These are phyloP conservation scores for Diadema setosum DNA, from an alignment of 35 echinoderm and acorn worm genomes.

Conservation along the genomic window DNA sequence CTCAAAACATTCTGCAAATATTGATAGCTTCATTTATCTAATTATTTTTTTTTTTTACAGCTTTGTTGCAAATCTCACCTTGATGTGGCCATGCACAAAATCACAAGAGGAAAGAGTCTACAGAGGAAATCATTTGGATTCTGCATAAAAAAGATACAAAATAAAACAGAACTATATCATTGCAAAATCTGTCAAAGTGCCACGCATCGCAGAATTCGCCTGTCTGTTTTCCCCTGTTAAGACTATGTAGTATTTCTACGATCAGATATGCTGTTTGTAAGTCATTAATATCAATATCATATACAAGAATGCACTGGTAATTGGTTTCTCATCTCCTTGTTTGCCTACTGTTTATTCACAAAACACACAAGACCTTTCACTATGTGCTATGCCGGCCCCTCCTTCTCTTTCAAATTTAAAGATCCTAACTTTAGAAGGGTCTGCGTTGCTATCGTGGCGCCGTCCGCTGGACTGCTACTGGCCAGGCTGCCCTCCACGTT, in stretches of 20 bases:
- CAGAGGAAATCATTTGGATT: no score
- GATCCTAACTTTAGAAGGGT: conserved; percentile 70
- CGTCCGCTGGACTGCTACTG: conserved; percentile 43
- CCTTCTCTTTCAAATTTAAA: conserved; percentile 95
- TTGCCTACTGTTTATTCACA: not conserved
- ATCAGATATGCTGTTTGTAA: not conserved
- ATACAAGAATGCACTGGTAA: conserved; percentile 35
- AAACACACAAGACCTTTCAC: conserved; percentile 18
- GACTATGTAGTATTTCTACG: conserved; percentile 5
- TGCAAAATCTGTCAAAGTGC: no score
- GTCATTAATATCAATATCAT: conserved; percentile 13
- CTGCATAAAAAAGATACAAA: no score
- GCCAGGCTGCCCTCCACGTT: conserved; percentile 30
- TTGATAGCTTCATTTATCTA: no score
- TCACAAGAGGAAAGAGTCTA: no score
- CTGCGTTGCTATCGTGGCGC: conserved; percentile 21
- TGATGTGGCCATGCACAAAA: no score
- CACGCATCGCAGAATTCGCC: no score
- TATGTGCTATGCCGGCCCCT: conserved; percentile 84
- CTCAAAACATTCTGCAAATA: no score
- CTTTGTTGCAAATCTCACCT: no score
- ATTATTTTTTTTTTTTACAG: no score
- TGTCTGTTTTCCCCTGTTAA: not conserved
- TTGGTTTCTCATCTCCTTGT: not conserved
- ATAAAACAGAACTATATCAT: no score